These are phyloP conservation scores for Nematopogon swammerdamellus DNA, from an alignment of 2,888 invertebrate genomes.

Conservation along the genomic window DNA sequence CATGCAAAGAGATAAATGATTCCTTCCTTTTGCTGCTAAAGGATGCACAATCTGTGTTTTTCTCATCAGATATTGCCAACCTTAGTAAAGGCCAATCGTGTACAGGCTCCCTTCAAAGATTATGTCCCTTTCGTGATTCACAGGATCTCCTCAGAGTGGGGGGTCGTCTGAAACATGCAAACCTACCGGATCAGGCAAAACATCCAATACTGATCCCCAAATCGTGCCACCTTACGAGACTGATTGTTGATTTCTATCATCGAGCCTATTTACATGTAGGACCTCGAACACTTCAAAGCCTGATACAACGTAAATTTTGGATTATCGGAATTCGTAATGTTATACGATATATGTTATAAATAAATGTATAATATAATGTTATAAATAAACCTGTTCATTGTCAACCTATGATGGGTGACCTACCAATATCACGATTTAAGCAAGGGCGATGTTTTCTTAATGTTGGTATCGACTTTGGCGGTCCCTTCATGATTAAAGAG, in stretches of 20 bases:
- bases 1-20: too few relatives aligned
- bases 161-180: neutral
- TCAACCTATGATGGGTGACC: neutral
- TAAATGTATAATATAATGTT: neutral
- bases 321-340: neutral
- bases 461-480: neutral
- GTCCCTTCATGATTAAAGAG: neutral
- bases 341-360: neutral
- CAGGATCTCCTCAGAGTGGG: neutral
- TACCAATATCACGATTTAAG: neutral
- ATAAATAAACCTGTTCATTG: neutral
- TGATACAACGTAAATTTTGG: neutral
- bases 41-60: too few relatives aligned
- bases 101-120: neutral
- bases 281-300: neutral
- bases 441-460: neutral
- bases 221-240: neutral
- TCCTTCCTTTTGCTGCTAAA: too few relatives aligned
- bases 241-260: neutral
- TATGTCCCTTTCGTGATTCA: neutral
- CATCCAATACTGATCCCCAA: neutral
- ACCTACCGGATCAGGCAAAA: neutral
- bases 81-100: neutral
- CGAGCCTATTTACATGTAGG: neutral
- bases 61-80: too few relatives aligned